Conservation (phyloP, 2,113 vertebrate genomes). For the Fulmarus glacialis region DNA sequence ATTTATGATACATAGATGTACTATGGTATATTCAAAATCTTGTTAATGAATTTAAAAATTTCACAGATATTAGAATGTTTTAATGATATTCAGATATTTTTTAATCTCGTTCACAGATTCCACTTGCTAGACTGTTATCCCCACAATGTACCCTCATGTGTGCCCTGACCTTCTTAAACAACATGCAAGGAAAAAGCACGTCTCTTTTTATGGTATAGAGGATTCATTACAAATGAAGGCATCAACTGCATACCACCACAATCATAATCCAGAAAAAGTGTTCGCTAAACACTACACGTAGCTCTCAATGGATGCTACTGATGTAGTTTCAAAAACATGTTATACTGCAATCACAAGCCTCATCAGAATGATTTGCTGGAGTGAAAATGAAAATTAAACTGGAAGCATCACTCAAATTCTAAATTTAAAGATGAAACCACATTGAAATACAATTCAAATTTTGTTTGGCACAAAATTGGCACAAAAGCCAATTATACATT, state of each 20-base stretch:
- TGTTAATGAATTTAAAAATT: background rate
- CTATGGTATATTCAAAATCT: background rate
- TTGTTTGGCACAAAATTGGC: background rate
- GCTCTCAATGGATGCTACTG: background rate
- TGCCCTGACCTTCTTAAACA: background rate
- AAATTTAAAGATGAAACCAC: background rate
- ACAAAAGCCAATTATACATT: background rate
- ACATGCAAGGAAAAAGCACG: background rate
- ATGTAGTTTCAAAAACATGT: background rate
- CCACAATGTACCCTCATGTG: background rate
- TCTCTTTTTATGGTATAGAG: background rate
- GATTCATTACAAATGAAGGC: background rate
- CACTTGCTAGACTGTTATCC: background rate
- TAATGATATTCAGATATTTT: background rate
- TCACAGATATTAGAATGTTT: background rate
- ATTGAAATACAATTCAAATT: background rate
- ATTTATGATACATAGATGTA: background rate
- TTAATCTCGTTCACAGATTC: background rate
- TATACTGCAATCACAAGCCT: background rate
- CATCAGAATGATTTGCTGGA: background rate
- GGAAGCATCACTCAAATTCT: background rate
- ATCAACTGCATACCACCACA: background rate
- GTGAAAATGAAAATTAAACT: conserved; percentile 13
- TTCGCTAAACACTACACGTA: background rate
- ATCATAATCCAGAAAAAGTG: background rate